Base-by-base conservation (phyloP, 2,888 invertebrate species). In the Hylaea fasciaria region DNA sequence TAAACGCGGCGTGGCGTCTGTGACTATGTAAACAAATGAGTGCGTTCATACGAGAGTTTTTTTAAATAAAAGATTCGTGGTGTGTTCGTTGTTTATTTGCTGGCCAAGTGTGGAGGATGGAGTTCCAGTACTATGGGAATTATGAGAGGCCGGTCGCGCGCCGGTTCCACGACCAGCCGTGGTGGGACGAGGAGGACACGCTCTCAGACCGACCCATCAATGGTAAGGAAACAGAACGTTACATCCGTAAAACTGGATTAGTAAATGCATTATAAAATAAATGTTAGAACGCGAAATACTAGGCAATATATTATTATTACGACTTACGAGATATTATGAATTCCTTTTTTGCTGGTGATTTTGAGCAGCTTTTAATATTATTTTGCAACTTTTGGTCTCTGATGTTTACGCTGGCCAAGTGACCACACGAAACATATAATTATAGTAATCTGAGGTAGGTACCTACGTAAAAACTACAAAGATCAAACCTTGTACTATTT, bases 111-210 rank as follows among this genome's bases (percentile, higher is more conserved):
- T 35, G 59, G 51, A 65, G 40, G 13, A 91, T 92, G 91, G 91
- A 92, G 79, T 92, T 90, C 64, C 91, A 92, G 76, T 90, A 87
- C 72, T 90, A 87, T 69, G 89, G 89, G 32, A 86, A 86, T 69
- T 89, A 84, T 65, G 87, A 90, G 29, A 81, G 86, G 11, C 74
- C 78, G 43, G 75, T 82, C 49, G 74, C 76, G 50, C 81, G 86
- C 41, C 75, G 86, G 65, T 72, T 82, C 43, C 81, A 82, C 40
- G 91, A 91, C 16, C 85, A 85, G 59, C 91, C 91, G 0, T 85
- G 88, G 82, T 91, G 91, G 91, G 91, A 92, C 39, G 91, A 92
- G 69, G 91, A 91, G 60, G 91, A 91, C 64, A 91, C 81, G 1
- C 81, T 91, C 13, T 87, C 90, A 12, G 90, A 91, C 75, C 81